These are phyloP conservation scores for Ptychobarbus kaznakovi DNA, from an alignment of 2,797 vertebrate species.

Conservation along the genomic window DNA sequence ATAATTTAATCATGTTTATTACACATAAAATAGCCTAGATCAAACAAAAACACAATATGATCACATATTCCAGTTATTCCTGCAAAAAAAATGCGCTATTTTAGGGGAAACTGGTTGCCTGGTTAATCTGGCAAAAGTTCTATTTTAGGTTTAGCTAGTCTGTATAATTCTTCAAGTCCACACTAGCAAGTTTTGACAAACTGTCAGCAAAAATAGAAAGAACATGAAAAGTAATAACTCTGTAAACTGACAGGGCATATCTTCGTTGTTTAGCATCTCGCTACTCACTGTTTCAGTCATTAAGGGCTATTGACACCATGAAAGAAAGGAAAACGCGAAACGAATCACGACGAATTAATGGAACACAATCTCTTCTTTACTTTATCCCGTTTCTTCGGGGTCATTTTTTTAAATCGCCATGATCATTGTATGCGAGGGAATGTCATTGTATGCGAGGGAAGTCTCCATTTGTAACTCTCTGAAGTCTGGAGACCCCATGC, in stretches of 20 bases:
- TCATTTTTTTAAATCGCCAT: conserved; percentile 75
- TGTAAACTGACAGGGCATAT: background rate
- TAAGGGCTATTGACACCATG: background rate
- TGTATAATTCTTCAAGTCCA: background rate
- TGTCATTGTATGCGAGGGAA: conserved; percentile 70
- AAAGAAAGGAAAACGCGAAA: conserved; percentile 2
- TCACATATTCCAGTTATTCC: too few relatives aligned
- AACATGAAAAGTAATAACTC: background rate
- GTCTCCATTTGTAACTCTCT: conserved; percentile 79
- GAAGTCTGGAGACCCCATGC: conserved; percentile 73
- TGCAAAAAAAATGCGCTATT: too few relatives aligned
- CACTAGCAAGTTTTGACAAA: background rate
- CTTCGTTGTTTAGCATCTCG: background rate
- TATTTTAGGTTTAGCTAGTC: background rate
- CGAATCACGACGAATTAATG: background rate
- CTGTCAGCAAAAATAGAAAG: background rate
- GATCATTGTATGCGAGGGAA: conserved; percentile 71
- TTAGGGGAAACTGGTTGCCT: background rate
- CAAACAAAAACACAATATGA: too few relatives aligned
- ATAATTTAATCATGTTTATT: too few relatives aligned
- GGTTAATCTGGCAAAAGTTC: background rate
- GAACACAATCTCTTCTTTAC: conserved; percentile 46
- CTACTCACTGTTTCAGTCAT: background rate
- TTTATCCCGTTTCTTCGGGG: conserved; percentile 56
- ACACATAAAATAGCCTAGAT: too few relatives aligned